These are phyloP conservation scores for Enteromius treurensis DNA, from an alignment of 2,797 vertebrate genomes.

Conservation along the genomic window DNA sequence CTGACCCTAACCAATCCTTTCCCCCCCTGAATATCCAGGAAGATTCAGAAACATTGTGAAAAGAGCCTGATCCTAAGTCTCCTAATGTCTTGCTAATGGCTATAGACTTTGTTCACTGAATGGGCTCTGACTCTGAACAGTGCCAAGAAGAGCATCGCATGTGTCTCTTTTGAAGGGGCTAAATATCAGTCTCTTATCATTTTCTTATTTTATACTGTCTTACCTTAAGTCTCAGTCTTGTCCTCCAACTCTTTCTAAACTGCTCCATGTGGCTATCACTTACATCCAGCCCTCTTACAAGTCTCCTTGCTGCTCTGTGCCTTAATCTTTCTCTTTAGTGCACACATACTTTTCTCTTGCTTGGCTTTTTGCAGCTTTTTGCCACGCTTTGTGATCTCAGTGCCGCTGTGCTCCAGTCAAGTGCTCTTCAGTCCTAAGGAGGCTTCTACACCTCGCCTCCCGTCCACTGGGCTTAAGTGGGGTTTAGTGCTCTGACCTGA, in stretches of 20 bases:
- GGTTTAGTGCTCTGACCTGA: slow-evolving; percentile 52
- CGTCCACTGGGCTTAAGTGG: slow-evolving; percentile 43
- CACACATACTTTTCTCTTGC: not conserved
- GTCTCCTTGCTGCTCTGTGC: not conserved
- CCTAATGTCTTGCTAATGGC: slow-evolving; percentile 43
- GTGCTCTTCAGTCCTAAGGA: slow-evolving; percentile 54
- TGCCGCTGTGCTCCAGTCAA: slow-evolving; percentile 52
- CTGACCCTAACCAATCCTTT: not conserved
- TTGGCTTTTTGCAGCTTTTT: slow-evolving; percentile 30
- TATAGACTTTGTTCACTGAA: slow-evolving; percentile 41
- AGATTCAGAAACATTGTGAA: slow-evolving; percentile 16
- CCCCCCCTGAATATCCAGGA: not conserved
- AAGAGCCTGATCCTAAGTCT: slow-evolving; percentile 43
- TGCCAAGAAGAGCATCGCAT: slow-evolving; percentile 37
- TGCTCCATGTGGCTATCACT: not conserved
- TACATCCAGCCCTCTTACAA: slow-evolving; percentile 12
- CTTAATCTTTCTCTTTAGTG: slow-evolving; percentile 17
- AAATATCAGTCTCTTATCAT: slow-evolving; percentile 10
- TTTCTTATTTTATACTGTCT: slow-evolving; percentile 22
- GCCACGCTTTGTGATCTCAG: slow-evolving; percentile 2
- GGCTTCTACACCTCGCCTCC: slow-evolving; percentile 45
- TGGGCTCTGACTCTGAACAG: slow-evolving; percentile 12
- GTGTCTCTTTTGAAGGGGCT: slow-evolving; percentile 22
- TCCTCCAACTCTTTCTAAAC: not conserved
- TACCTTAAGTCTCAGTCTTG: not conserved